A percentile compares a stretch with the other conserved stretches of the same genome.
Evolutionary conservation across 53 echinoderm and acorn worm species (phyloP).

Genomic region (Luidia sarsii): DNA sequence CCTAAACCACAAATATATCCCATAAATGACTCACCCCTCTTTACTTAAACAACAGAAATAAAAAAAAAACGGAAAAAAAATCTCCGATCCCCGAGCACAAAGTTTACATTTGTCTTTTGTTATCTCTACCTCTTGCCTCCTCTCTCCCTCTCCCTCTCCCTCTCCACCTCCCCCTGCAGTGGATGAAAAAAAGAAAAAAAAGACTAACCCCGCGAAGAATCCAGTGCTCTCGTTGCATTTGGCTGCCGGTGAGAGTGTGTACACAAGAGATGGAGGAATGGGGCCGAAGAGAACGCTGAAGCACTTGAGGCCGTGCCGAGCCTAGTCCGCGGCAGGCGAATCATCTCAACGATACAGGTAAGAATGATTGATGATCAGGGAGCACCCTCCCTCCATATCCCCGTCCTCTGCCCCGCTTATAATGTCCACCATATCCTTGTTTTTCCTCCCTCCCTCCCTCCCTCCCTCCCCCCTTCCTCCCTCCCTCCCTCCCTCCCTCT

Average conservation of each 20-base stretch:
- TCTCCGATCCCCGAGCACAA: background rate
- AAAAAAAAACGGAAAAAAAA: constrained; percentile 2
- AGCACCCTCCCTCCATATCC: constrained; percentile 5
- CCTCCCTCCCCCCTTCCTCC: background rate
- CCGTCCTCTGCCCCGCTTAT: constrained; percentile 23
- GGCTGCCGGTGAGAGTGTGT: constrained; percentile 45
- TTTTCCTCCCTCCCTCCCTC: background rate
- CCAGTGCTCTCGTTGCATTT: constrained; percentile 29
- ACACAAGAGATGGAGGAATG: constrained; percentile 27
- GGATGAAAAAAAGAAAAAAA: too few relatives aligned
- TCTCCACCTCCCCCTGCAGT: too few relatives aligned
- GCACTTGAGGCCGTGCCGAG: constrained; percentile 43
- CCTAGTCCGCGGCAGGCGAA: constrained; percentile 21
- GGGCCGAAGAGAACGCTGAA: constrained; percentile 5
- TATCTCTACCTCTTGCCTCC: background rate
- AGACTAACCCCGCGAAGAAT: constrained; percentile 38
- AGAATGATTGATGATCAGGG: constrained; percentile 46
- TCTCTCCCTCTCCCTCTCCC: background rate
- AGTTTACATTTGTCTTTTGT: constrained; percentile 9
- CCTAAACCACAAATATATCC: background rate
- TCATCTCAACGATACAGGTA: constrained; percentile 35
- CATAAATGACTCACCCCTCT: constrained; percentile 46
- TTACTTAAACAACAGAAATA: background rate
- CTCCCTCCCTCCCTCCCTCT: background rate
- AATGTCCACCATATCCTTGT: background rate